A percentile compares a stretch with the other conserved stretches of the same genome.
phyloP scores from a whole-genome alignment of 2,797 vertebrate genomes.

The Rhodeus uyekii region DNA sequence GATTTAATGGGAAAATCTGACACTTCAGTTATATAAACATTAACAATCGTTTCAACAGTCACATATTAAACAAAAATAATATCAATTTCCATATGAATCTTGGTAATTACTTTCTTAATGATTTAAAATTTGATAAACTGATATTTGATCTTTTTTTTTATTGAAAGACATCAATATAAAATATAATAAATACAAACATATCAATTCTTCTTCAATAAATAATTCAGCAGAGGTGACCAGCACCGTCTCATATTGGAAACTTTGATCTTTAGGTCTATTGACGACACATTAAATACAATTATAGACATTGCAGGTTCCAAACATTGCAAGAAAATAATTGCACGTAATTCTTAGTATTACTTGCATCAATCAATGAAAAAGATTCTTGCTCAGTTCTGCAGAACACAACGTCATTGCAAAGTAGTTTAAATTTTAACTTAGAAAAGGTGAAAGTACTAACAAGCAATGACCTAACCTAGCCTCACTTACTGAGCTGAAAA shows the following conservation, averaged over 20 bases:
- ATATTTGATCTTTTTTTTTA: constrained; percentile 42
- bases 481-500: constrained; percentile 14
- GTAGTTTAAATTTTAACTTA: constrained; percentile 70
- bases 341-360: neutral
- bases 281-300: neutral
- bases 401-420: constrained; percentile 56
- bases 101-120: neutral
- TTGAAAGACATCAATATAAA: constrained; percentile 64
- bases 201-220: constrained; percentile 85
- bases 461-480: constrained; percentile 43
- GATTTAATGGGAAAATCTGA: neutral
- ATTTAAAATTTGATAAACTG: neutral
- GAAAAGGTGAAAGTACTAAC: constrained; percentile 66
- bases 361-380: neutral
- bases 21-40: neutral
- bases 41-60: too few relatives aligned
- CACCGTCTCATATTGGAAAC: constrained; percentile 62
- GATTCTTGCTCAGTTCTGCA: constrained; percentile 35
- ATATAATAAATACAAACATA: constrained; percentile 83
- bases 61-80: too few relatives aligned
- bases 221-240: constrained; percentile 74
- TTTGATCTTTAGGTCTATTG: neutral
- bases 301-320: neutral
- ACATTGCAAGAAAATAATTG: neutral
- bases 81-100: neutral